Base-by-base conservation (phyloP, 2,113 vertebrate genomes). In the Alexandromys fortis region DNA sequence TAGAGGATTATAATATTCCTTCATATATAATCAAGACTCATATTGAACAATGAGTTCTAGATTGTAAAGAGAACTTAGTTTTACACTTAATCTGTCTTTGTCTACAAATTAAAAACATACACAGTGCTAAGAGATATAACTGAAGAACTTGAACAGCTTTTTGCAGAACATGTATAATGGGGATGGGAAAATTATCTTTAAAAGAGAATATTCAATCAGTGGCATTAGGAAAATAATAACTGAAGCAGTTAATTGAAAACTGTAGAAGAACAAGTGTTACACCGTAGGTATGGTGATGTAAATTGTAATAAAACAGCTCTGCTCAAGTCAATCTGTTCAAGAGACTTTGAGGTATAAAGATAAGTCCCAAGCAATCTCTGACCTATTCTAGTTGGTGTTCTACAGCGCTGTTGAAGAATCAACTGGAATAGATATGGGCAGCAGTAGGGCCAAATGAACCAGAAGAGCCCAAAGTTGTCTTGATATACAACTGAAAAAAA, bases 231-330 rank as follows among this genome's bases (percentile, higher is more conserved):
- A 49, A 24, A 67, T 12, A 90, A 79, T 45, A 77, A 91, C 52
- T 35, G 55, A 58, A 58, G 55, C 55, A 58, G 17, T 58, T 58
- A 58, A 58, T 58, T 19, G 55, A 58, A 58, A 58, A 61, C 63
- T 49, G 78, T 72, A 87, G 82, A 77, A 49, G 3, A 55, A 76
- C 42, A 79, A 1, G 87, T 96, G 89, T 47, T 91, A 95, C 65
- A 77, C 55, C 33, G 72, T 52, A 82, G 30, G 47, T 86, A 33
- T 30, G 33, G 79, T 92, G 33, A 88, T 90, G 91, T 89, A 76
- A 88, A 97, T 75, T 93, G 12, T 45, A 47, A 76, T 93, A 87
- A 89, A 93, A 55, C 33, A 93, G 42, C 42, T 78, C 78, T 89
- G 52, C 21, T 16, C 33, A 81, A 63, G 35, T 83, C 52, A 81